Percentiles rank a stretch among this genome's conserved stretches.
Conservation (phyloP, 2,888 invertebrate genomes). For the Phorcus lineatus region DNA sequence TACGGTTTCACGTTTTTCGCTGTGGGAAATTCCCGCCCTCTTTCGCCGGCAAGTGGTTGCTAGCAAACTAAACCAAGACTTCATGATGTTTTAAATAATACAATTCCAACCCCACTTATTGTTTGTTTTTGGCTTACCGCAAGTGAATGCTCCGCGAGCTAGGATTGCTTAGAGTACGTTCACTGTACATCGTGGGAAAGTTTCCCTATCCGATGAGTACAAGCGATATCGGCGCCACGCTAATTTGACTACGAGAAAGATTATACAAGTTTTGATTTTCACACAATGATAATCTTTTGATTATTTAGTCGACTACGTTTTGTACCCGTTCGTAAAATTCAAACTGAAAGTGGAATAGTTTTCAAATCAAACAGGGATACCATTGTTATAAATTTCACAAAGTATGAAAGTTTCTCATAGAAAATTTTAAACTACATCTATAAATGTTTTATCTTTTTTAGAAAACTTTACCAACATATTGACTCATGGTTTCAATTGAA, state of each 20-base stretch:
- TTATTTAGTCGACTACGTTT: neutral
- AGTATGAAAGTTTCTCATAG: too few species aligned
- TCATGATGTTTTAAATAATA: conserved; percentile 9
- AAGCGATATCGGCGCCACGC: neutral
- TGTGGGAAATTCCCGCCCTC: conserved; percentile 36
- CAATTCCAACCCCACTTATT: conserved; percentile 9
- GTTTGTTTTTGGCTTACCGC: conserved; percentile 14
- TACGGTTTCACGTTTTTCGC: conserved; percentile 16
- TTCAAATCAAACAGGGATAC: too few species aligned
- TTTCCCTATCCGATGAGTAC: neutral
- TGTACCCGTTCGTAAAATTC: too few species aligned
- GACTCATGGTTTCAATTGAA: too few species aligned
- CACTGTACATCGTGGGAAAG: conserved; percentile 2
- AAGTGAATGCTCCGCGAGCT: conserved; percentile 1
- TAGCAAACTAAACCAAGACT: conserved; percentile 6
- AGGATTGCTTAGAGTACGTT: neutral
- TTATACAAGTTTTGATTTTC: conserved; percentile 11
- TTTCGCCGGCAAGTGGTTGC: conserved; percentile 19
- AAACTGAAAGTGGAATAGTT: too few species aligned
- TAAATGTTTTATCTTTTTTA: too few species aligned
- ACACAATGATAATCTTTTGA: conserved; percentile 14
- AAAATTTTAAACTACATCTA: too few species aligned
- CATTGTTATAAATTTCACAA: too few species aligned
- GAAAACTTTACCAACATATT: too few species aligned
- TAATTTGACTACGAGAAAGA: neutral